Evolutionary conservation across 1,140 invertebrate species (phyloP).

Genomic region (Drosophila nigromelanica): DNA sequence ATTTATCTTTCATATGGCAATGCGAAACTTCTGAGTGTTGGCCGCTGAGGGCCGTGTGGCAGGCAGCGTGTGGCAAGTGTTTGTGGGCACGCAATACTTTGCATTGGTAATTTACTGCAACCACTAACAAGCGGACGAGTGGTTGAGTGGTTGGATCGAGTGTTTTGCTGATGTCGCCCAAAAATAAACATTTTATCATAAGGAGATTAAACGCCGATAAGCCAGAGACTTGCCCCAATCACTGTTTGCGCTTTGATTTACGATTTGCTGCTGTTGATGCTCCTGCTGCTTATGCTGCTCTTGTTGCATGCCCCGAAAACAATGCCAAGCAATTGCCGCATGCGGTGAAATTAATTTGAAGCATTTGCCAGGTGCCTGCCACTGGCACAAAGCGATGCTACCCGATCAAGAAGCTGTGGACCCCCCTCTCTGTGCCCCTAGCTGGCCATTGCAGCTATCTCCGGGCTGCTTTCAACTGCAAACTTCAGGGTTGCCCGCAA

Average conservation of each 20-base stretch:
- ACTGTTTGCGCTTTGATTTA: conserved; percentile 64
- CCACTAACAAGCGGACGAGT: conserved; percentile 44
- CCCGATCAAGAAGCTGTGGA: conserved; percentile 9
- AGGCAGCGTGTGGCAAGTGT: conserved; percentile 17
- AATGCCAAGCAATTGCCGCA: conserved; percentile 66
- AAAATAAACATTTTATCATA: conserved; percentile 82
- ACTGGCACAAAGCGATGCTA: conserved; percentile 35
- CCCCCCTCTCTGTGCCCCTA: neutral
- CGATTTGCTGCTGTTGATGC: conserved; percentile 54
- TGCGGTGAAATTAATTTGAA: conserved; percentile 79
- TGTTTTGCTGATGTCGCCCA: conserved; percentile 71
- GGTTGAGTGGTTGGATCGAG: conserved; percentile 33
- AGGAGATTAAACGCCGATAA: conserved; percentile 81
- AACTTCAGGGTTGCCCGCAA: conserved; percentile 68
- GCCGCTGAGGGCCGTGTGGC: neutral
- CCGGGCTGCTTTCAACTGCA: conserved; percentile 50
- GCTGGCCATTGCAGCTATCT: conserved; percentile 35
- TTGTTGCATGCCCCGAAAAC: conserved; percentile 36
- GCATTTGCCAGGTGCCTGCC: conserved; percentile 56
- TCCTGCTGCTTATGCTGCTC: conserved; percentile 4
- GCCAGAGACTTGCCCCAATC: conserved; percentile 31
- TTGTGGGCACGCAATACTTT: conserved; percentile 59
- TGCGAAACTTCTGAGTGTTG: conserved; percentile 58
- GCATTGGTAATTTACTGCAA: conserved; percentile 73
- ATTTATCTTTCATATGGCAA: conserved; percentile 81